Evolutionary conservation across 2,797 vertebrate species (phyloP).

Genomic region (Gallirallus australis): DNA sequence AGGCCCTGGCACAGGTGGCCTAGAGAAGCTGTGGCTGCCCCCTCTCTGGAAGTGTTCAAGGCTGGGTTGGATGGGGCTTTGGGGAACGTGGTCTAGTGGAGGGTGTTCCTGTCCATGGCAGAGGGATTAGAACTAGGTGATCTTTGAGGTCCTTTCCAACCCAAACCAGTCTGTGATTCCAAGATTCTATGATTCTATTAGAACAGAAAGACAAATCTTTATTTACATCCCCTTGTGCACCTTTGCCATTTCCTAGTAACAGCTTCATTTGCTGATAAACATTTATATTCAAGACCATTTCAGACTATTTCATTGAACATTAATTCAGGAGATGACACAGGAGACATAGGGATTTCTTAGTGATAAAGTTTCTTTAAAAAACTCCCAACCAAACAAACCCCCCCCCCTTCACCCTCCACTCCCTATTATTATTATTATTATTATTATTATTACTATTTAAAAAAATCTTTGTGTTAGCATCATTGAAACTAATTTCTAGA

Average conservation of each 20-base stretch:
- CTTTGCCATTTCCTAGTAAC: constrained; percentile 5
- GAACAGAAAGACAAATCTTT: background rate
- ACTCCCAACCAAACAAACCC: too few relatives aligned
- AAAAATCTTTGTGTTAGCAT: background rate
- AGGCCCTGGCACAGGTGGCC: too few relatives aligned
- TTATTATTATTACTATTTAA: background rate
- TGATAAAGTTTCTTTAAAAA: too few relatives aligned
- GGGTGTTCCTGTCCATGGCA: background rate
- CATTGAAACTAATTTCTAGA: constrained; percentile 39
- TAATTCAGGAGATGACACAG: constrained; percentile 31
- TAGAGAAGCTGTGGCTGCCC: too few relatives aligned
- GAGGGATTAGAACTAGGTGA: background rate
- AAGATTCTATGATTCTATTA: background rate
- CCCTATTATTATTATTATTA: too few relatives aligned
- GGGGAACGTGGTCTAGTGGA: too few relatives aligned
- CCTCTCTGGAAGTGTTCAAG: too few relatives aligned
- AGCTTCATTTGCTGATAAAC: constrained; percentile 16
- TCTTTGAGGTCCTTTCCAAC: background rate
- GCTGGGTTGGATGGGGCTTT: too few relatives aligned
- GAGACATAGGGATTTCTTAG: background rate
- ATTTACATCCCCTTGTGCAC: background rate
- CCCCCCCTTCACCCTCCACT: too few relatives aligned
- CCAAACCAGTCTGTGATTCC: background rate
- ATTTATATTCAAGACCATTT: constrained; percentile 12
- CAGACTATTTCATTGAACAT: constrained; percentile 40